Conservation (phyloP, 2,113 vertebrate genomes). For the Gymnobelideus leadbeateri region DNA sequence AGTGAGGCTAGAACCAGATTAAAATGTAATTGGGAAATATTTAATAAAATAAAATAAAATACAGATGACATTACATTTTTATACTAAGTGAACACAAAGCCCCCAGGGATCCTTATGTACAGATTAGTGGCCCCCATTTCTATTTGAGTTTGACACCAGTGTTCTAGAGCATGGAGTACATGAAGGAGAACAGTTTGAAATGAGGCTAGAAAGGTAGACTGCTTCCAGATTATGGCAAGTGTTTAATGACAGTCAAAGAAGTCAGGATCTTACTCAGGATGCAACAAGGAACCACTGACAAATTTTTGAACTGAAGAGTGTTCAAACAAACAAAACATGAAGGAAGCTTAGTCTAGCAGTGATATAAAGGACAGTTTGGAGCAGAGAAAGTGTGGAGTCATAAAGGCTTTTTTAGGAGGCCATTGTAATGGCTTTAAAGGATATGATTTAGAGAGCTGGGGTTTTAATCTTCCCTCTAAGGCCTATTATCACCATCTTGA, state of each 20-base stretch:
- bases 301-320: neutral
- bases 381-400: constrained; percentile 24
- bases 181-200: neutral
- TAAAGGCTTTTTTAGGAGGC: neutral
- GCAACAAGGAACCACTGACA: neutral
- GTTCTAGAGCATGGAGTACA: neutral
- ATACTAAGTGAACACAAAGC: neutral
- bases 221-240: neutral
- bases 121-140: neutral
- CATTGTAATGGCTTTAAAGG: neutral
- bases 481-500: neutral
- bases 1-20: neutral
- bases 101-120: neutral
- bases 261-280: neutral
- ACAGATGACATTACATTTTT: neutral
- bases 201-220: neutral
- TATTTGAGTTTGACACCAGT: neutral
- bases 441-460: neutral
- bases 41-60: neutral
- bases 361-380: neutral
- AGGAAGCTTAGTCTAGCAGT: neutral
- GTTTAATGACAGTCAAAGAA: neutral
- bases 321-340: neutral
- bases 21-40: neutral
- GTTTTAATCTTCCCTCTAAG: neutral